Percentiles rank a stretch among this genome's conserved stretches.
These are phyloP conservation scores for Chydorus sphaericus DNA, from an alignment of 2,888 invertebrate species.

Conservation along the genomic window DNA sequence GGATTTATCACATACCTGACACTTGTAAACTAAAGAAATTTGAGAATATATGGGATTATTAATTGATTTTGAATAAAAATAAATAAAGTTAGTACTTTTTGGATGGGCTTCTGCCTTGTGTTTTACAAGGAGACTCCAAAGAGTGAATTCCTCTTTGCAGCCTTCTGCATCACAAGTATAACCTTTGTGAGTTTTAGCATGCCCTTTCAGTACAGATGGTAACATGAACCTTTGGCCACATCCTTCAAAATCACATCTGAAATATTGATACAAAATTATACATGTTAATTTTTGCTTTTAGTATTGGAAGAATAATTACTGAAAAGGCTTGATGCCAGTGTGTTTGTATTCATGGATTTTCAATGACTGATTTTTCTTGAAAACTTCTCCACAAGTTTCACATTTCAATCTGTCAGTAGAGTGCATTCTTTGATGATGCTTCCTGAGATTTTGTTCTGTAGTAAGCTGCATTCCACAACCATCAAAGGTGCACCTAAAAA, in stretches of 20 bases:
- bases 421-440: slow-evolving; percentile 4
- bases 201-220: slow-evolving; percentile 9
- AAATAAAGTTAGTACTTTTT: background rate
- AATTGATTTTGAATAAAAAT: background rate
- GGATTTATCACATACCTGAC: background rate
- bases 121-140: slow-evolving; percentile 7
- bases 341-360: slow-evolving; percentile 12
- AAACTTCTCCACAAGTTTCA: background rate
- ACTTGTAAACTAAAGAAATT: no score
- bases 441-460: background rate
- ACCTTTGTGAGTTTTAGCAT: slow-evolving; percentile 10
- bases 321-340: slow-evolving; percentile 12
- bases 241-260: slow-evolving; percentile 7
- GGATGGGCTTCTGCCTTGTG: slow-evolving; percentile 9
- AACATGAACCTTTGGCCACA: slow-evolving; percentile 9
- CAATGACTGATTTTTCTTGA: slow-evolving; percentile 13
- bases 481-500: slow-evolving; percentile 6
- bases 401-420: background rate
- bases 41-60: background rate
- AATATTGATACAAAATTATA: background rate
- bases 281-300: no score
- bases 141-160: slow-evolving; percentile 7
- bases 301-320: background rate
- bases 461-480: slow-evolving; percentile 1
- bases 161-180: slow-evolving; percentile 9